Conservation (phyloP, 23 tunicate species). For the Styela clava region DNA sequence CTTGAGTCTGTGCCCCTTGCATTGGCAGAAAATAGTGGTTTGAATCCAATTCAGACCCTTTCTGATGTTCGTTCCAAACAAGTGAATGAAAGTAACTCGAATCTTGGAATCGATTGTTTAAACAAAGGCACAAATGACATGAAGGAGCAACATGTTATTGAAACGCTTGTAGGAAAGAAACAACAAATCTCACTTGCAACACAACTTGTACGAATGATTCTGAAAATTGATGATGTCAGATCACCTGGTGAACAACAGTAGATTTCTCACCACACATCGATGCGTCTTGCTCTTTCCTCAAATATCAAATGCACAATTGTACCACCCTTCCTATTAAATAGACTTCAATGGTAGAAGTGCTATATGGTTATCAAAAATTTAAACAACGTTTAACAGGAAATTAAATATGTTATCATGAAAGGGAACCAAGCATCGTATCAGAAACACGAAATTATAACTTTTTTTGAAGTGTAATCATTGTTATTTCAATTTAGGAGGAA, state of each 20-base stretch:
- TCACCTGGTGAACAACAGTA: constrained; percentile 57
- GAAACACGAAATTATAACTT: too few species aligned
- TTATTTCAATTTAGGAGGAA: too few species aligned
- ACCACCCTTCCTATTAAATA: too few species aligned
- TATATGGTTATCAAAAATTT: too few species aligned
- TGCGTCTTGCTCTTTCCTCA: too few species aligned
- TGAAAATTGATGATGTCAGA: constrained; percentile 97
- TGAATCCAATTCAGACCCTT: constrained; percentile 86
- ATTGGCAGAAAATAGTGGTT: constrained; percentile 95
- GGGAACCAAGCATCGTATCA: too few species aligned
- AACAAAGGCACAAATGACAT: constrained; percentile 82
- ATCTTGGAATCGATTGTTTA: constrained; percentile 90
- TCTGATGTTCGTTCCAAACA: constrained; percentile 82
- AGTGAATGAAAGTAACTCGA: constrained; percentile 75
- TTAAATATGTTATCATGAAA: too few species aligned
- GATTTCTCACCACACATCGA: too few species aligned
- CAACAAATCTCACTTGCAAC: constrained; percentile 99
- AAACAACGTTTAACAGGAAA: too few species aligned
- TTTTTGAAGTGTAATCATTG: too few species aligned
- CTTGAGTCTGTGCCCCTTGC: constrained; percentile 98
- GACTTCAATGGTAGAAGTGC: too few species aligned
- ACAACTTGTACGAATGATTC: constrained; percentile 94
- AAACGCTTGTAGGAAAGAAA: constrained; percentile 94
- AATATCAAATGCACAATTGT: too few species aligned
- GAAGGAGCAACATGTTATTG: constrained; percentile 96